phyloP scores from a whole-genome alignment of 2,113 vertebrate genomes.

The Phrynocephalus versicolor region DNA sequence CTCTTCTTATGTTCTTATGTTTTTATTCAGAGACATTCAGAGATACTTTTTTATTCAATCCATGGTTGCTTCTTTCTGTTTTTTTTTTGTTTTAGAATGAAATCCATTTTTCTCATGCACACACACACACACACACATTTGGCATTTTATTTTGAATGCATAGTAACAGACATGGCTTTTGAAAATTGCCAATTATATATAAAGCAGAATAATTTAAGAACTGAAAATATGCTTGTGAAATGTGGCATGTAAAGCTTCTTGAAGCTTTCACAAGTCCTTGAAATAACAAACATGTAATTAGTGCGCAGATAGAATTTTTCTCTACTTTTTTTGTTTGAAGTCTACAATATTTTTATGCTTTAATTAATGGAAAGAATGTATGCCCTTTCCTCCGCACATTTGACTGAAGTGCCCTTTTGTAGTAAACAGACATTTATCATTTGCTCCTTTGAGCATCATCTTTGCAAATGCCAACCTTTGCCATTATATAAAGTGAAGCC shows the following conservation, averaged over 20 bases:
- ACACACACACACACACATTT: background rate
- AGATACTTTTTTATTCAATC: too few species aligned
- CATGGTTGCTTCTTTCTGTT: too few species aligned
- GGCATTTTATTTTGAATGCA: background rate
- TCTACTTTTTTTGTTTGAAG: background rate
- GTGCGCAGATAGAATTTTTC: background rate
- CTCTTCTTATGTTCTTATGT: too few species aligned
- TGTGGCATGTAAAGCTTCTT: background rate
- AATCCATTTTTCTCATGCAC: too few species aligned
- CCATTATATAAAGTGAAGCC: background rate
- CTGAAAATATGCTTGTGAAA: background rate
- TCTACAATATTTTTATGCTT: accelerated
- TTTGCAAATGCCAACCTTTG: background rate
- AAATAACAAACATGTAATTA: background rate
- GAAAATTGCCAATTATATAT: background rate
- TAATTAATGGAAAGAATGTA: background rate
- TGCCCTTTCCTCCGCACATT: background rate
- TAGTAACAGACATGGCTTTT: background rate
- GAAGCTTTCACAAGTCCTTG: background rate
- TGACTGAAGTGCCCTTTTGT: background rate
- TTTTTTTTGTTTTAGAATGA: too few species aligned
- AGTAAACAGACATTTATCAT: background rate
- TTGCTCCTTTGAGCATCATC: background rate
- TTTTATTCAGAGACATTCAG: too few species aligned
- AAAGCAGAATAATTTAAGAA: background rate